phyloP scores from a whole-genome alignment of 1,140 invertebrate genomes.

The Danaus plexippus region DNA sequence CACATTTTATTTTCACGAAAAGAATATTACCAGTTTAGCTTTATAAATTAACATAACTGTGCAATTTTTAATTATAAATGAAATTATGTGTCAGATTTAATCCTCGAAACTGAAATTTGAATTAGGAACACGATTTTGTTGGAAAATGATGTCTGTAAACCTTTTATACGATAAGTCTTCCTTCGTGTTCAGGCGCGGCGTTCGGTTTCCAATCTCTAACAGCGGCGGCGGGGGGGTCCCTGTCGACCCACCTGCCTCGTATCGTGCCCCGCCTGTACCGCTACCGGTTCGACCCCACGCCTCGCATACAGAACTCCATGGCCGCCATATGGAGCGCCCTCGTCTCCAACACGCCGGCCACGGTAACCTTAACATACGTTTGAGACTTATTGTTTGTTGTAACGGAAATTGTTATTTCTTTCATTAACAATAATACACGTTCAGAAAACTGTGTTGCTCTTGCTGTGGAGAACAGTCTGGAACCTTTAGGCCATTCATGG shows the following conservation, averaged over 20 bases:
- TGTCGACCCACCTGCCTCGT: constrained; percentile 84
- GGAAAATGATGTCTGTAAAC: no score
- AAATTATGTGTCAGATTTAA: no score
- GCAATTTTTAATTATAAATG: no score
- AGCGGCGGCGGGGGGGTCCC: constrained; percentile 83
- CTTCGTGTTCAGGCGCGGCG: constrained; percentile 80
- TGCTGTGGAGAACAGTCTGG: no score
- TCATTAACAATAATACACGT: no score
- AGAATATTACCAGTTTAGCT: neutral
- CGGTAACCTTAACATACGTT: constrained; percentile 67
- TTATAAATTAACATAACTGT: neutral
- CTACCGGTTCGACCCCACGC: constrained; percentile 92
- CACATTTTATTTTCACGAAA: neutral
- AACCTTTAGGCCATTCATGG: no score
- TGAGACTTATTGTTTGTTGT: no score
- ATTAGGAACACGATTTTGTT: no score
- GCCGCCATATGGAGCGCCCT: constrained; percentile 91
- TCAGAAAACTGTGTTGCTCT: no score
- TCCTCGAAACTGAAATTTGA: no score
- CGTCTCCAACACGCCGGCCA: constrained; percentile 88
- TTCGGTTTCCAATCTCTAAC: constrained; percentile 92
- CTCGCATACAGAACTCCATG: constrained; percentile 93
- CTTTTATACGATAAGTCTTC: no score
- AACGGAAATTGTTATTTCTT: no score
- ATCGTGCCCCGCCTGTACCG: constrained; percentile 93